Evolutionary conservation across 37 sponge, comb jelly and placozoan genomes (phyloP), one percentile per base, ranked within the genome.

Genomic region (Corticium candelabrum): DNA sequence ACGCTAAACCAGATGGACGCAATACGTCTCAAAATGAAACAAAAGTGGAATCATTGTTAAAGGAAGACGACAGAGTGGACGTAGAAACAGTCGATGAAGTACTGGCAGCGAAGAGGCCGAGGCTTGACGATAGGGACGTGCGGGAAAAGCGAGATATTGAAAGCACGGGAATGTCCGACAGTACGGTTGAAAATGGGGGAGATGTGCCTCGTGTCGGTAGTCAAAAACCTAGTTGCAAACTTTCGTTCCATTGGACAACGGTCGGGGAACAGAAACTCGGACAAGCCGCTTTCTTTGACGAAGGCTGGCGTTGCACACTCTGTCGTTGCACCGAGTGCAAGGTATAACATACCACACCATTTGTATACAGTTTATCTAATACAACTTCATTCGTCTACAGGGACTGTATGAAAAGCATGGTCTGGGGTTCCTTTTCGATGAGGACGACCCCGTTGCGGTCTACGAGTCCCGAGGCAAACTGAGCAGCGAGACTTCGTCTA

Each of bases 391-490:
- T 11, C 74, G 31, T 11, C 74, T 41, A 3, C 38, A 89, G 88
- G 82, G 37, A 1, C 74, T 88, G 40, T 92, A 93, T 76, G 82
- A 7, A 41, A 31, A n/a, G 27, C 7, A 37, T 0, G 68, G 84
- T 1, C 74, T 85, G 0, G 71, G 69, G 37, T 97, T 86, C 77
- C 77, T 97, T 1, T 37, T 89, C 29, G 89, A 94, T 15, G 77
- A 81, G 0, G 67, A 34, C 11, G 99, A 97, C 85, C 72, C 89
- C 1, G 33, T 94, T 15, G 35, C 41, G 31, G 80, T 75, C 0
- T 97, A 97, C 68, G 95, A 97, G 79, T 74, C 68, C 4, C 50
- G 41, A 21, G 68, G 75, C 2, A 79, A 78, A 57, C 86, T 84
- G 41, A 37, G 15, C 21, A 3, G 31, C 76, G 69, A 32, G 1